Evolutionary conservation across 2,888 invertebrate genomes (phyloP), one percentile per base, ranked within the genome.

Genomic region (Caenorhabditis zanzibari): DNA sequence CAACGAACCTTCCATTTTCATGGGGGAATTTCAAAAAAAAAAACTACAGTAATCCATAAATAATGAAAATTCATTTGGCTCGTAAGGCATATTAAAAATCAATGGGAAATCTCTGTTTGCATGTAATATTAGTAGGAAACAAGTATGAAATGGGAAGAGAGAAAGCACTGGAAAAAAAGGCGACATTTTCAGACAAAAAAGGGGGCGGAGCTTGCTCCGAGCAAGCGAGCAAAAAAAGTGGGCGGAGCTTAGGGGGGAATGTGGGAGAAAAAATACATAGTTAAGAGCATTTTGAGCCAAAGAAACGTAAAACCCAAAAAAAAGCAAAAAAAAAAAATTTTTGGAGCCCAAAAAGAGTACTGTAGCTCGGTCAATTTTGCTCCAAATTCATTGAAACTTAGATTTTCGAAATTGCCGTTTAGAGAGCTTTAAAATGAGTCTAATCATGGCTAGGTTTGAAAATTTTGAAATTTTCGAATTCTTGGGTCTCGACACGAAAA

Each of bases 191-290:
- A 56, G 5, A 32, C 28, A 38, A 26, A 68, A 68, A 28, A 68
- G 22, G 5, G 47, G 28, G 52, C 52, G 52, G 52, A 52, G 52
- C 22, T 19, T 52, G n/a, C n/a, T n/a, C n/a, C n/a, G n/a, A n/a
- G n/a, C n/a, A n/a, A n/a, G n/a, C n/a, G n/a, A n/a, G n/a, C 19
- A 19, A 52, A 68, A 38, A 54, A 52, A 38, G 54, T 35, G 68
- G 68, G 52, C 58, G 69, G 22, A 35, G 69, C 56, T 56, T 56
- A 7, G n/a, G n/a, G n/a, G n/a, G n/a, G n/a, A n/a, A n/a, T n/a
- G n/a, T n/a, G n/a, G n/a, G n/a, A n/a, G n/a, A n/a, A n/a, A n/a
- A n/a, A n/a, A n/a, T n/a, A n/a, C n/a, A n/a, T n/a, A n/a, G n/a
- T n/a, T n/a, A n/a, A n/a, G n/a, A n/a, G n/a, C n/a, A n/a, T n/a